A percentile compares a stretch with the other conserved stretches of the same genome.
These are phyloP conservation scores for Apteryx mantelli DNA, from an alignment of 2,113 vertebrate genomes.

Conservation along the genomic window DNA sequence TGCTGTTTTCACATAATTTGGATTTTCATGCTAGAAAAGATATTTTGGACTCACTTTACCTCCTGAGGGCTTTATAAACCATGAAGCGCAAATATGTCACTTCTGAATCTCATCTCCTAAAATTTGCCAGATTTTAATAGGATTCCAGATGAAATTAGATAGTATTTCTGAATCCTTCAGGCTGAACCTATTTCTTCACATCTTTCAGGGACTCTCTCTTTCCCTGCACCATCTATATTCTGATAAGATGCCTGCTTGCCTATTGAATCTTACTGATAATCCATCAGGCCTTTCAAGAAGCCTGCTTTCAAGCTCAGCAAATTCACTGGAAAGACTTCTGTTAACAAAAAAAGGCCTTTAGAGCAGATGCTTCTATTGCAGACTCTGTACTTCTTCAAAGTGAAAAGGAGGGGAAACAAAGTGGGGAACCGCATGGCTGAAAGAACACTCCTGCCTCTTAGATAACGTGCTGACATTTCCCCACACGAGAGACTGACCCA, in stretches of 20 bases:
- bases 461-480: not conserved
- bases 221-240: not conserved
- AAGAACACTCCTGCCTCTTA: not conserved
- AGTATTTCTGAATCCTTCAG: not conserved
- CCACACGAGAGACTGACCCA: accelerated
- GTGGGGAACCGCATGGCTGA: not conserved
- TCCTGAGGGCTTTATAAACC: not conserved
- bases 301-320: not conserved
- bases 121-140: not conserved
- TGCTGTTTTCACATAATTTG: not conserved
- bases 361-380: accelerated
- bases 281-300: not conserved
- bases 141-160: not conserved
- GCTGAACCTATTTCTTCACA: not conserved
- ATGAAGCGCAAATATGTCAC: accelerated
- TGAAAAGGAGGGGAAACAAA: not conserved
- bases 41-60: not conserved
- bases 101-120: not conserved
- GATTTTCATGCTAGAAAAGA: not conserved
- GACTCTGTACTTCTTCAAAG: not conserved
- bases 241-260: not conserved
- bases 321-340: not conserved
- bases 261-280: not conserved
- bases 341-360: not conserved
- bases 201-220: not conserved